These are phyloP conservation scores for Sebastes hopkinsi DNA, from an alignment of 2,797 vertebrate species.

Conservation along the genomic window DNA sequence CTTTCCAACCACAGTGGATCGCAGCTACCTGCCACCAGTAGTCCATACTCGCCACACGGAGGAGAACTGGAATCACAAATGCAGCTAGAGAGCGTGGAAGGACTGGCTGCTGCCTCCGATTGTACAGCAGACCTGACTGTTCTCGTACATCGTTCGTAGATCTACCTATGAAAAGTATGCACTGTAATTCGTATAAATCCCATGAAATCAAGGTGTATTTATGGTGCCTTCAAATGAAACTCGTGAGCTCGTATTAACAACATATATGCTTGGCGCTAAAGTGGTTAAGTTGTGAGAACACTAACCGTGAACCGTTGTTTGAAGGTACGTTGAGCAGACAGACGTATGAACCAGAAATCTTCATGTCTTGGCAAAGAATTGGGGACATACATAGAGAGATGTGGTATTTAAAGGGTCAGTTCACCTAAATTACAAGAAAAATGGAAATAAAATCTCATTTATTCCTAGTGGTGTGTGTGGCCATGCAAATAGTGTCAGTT, in stretches of 20 bases:
- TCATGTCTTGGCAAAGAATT: background rate
- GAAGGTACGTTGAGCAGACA: background rate
- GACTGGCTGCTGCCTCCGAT: background rate
- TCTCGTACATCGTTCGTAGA: too few species aligned
- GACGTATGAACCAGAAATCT: background rate
- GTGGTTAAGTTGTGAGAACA: too few species aligned
- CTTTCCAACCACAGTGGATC: slow-evolving; percentile 1
- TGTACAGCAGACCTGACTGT: too few species aligned
- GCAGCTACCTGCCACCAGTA: background rate
- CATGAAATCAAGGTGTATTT: too few species aligned
- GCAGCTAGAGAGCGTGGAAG: background rate
- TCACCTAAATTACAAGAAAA: background rate
- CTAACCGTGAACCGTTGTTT: too few species aligned
- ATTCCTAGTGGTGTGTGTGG: background rate
- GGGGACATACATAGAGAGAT: background rate
- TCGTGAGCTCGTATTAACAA: too few species aligned
- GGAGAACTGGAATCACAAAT: background rate
- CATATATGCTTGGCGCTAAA: too few species aligned
- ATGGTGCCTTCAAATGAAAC: too few species aligned
- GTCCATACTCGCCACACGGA: background rate
- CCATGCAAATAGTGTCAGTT: background rate
- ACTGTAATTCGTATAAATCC: too few species aligned
- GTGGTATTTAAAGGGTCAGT: background rate
- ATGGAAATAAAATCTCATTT: background rate
- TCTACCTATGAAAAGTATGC: too few species aligned